A percentile compares a stretch with the other conserved stretches of the same genome.
Evolutionary conservation across 35 echinoderm and acorn worm species (phyloP).

Genomic region (Ophioderma brevispina): DNA sequence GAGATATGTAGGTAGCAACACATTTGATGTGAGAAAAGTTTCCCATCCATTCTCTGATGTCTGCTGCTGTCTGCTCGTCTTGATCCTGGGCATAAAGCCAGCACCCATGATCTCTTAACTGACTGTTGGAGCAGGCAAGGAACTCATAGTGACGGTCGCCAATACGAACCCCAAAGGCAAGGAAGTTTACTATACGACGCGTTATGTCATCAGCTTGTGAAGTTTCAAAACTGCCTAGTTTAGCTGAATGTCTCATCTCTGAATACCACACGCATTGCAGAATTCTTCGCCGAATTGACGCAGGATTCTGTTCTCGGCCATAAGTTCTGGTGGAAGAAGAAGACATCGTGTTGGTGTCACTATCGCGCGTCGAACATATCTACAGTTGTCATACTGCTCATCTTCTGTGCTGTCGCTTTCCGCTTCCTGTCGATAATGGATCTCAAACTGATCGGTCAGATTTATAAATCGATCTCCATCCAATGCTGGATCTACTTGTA

Average conservation of each 20-base stretch:
- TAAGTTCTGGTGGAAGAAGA: not conserved
- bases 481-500: not conserved
- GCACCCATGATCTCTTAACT: slow-evolving; percentile 28
- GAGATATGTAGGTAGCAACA: slow-evolving; percentile 22
- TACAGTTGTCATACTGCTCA: not conserved
- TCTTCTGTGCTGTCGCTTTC: not conserved
- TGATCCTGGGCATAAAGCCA: slow-evolving; percentile 28
- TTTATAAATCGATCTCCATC: not conserved
- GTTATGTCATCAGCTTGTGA: not conserved
- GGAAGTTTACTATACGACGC: not conserved
- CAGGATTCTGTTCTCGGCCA: slow-evolving; percentile 21
- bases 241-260: slow-evolving; percentile 13
- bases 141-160: slow-evolving; percentile 5
- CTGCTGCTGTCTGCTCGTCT: not conserved
- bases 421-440: not conserved
- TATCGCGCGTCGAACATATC: slow-evolving; percentile 11
- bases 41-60: slow-evolving; percentile 11
- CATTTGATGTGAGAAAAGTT: slow-evolving; percentile 5
- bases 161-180: not conserved
- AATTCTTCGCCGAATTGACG: slow-evolving; percentile 18
- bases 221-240: not conserved
- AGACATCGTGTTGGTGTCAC: slow-evolving; percentile 9
- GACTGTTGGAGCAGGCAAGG: slow-evolving; percentile 37
- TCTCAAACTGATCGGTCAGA: not conserved
- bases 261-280: slow-evolving; percentile 17